phyloP scores from a whole-genome alignment of 2,888 invertebrate species.

The Aromia moschata region DNA sequence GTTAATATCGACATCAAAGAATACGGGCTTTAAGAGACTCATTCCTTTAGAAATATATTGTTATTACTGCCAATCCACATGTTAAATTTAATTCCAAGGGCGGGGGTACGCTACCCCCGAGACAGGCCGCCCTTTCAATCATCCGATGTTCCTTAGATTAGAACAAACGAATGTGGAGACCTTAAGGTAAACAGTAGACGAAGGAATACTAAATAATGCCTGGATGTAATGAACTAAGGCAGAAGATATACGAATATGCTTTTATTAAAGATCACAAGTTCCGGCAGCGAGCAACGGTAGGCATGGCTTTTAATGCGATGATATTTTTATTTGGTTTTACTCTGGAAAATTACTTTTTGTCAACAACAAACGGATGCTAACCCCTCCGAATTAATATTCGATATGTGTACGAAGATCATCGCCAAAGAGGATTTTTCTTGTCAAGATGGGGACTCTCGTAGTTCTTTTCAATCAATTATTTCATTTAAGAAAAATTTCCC shows the following conservation, averaged over 20 bases:
- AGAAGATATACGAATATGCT: slow-evolving; percentile 52
- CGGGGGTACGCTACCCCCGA: slow-evolving; percentile 48
- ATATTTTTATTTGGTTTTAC: slow-evolving; percentile 50
- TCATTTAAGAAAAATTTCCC: no score
- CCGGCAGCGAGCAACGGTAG: slow-evolving; percentile 39
- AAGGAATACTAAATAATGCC: slow-evolving; percentile 57
- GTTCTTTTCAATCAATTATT: no score
- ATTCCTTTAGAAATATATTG: slow-evolving; percentile 61
- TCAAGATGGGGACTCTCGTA: no score
- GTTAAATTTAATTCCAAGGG: slow-evolving; percentile 63
- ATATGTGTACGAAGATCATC: slow-evolving; percentile 29
- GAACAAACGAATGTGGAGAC: slow-evolving; percentile 58
- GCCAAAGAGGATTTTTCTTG: no score
- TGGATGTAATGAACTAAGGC: slow-evolving; percentile 58
- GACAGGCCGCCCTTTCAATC: slow-evolving; percentile 57
- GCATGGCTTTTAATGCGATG: slow-evolving; percentile 46
- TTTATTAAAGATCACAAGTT: slow-evolving; percentile 54
- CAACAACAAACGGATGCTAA: slow-evolving; percentile 31
- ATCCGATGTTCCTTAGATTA: slow-evolving; percentile 60
- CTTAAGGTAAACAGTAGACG: slow-evolving; percentile 56
- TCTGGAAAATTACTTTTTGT: slow-evolving; percentile 46
- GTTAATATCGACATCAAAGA: slow-evolving; percentile 62
- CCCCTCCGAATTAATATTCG: slow-evolving; percentile 33
- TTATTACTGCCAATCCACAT: slow-evolving; percentile 64
- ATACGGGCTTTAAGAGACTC: slow-evolving; percentile 53